These are phyloP conservation scores for Acanthococcus lagerstroemiae DNA, from an alignment of 2,888 invertebrate species.

Conservation along the genomic window DNA sequence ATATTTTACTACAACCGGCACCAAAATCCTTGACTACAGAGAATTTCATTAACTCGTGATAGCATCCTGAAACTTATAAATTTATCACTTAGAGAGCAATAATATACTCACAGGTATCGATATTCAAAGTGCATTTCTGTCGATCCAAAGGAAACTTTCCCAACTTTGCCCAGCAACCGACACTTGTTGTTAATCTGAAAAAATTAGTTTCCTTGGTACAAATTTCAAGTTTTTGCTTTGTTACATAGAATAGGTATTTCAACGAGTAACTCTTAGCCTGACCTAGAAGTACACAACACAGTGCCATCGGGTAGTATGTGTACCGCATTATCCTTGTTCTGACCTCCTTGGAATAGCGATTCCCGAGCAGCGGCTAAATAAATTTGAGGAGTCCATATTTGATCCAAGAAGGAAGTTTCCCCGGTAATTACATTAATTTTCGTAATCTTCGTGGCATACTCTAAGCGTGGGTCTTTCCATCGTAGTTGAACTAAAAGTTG, in stretches of 20 bases:
- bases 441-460: constrained; percentile 51
- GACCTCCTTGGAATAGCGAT: constrained; percentile 58
- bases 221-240: not conserved
- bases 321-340: constrained; percentile 47
- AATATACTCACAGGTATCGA: constrained; percentile 63
- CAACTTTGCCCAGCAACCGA: constrained; percentile 74
- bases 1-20: too few relatives aligned
- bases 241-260: too few relatives aligned
- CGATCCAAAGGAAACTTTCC: constrained; percentile 81
- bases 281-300: constrained; percentile 68
- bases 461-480: constrained; percentile 64
- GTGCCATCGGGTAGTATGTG: constrained; percentile 69
- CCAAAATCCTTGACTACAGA: too few relatives aligned
- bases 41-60: not conserved
- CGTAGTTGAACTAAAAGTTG: constrained; percentile 68
- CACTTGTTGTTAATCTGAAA: constrained; percentile 59
- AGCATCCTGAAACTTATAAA: not conserved
- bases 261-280: too few relatives aligned
- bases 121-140: constrained; percentile 65
- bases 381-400: constrained; percentile 73
- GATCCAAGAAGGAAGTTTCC: constrained; percentile 50
- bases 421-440: constrained; percentile 55
- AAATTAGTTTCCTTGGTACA: not conserved
- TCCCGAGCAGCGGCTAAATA: constrained; percentile 63
- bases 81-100: not conserved